Percentiles rank a stretch among this genome's conserved stretches.
phyloP scores from a whole-genome alignment of 37 sponge, comb jelly and placozoan genomes.

The Aplysina aerophoba region DNA sequence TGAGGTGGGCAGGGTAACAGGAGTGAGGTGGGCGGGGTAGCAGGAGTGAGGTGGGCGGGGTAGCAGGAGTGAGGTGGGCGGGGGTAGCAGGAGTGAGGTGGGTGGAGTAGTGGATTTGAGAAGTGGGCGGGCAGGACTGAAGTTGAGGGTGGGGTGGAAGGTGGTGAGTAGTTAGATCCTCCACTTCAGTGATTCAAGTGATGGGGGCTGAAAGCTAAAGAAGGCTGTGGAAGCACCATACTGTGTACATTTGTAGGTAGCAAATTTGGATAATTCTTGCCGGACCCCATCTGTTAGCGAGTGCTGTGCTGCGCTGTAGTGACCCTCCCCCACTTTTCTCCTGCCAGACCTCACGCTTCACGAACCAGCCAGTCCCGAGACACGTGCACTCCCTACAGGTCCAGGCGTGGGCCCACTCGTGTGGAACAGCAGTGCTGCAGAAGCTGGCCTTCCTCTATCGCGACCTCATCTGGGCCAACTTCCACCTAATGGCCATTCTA shows the following conservation, averaged over 20 bases:
- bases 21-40: too few species aligned
- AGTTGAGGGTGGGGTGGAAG: neutral
- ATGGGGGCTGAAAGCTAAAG: too few species aligned
- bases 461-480: constrained; percentile 82
- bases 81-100: too few species aligned
- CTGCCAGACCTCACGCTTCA: constrained; percentile 16
- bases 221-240: too few species aligned
- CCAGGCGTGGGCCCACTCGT: constrained; percentile 55
- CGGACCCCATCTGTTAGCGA: neutral
- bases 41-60: too few species aligned
- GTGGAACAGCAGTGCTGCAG: constrained; percentile 48
- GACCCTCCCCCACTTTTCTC: constrained; percentile 1
- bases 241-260: too few species aligned
- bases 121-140: neutral
- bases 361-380: constrained; percentile 56
- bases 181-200: too few species aligned
- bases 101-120: too few species aligned
- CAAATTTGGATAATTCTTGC: neutral
- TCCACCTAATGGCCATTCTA: constrained; percentile 69
- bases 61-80: too few species aligned
- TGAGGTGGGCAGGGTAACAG: too few species aligned
- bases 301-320: neutral
- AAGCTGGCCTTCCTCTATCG: constrained; percentile 80
- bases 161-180: neutral
- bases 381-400: constrained; percentile 45